Evolutionary conservation across 2,113 vertebrate species (phyloP), one percentile per base, ranked within the genome.

Genomic region (Cyanistes caeruleus): DNA sequence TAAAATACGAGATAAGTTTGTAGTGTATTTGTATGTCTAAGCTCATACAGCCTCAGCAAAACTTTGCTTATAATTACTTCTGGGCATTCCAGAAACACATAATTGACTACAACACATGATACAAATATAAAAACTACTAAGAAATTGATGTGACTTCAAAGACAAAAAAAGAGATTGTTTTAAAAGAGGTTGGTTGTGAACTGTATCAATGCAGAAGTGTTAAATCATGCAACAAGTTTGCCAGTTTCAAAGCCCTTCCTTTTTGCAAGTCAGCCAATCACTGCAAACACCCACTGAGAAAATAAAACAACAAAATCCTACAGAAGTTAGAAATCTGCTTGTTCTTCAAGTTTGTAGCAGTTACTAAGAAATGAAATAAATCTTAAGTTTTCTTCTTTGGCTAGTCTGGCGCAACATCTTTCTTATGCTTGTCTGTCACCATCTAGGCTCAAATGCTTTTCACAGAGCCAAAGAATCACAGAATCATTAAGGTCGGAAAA

Each of bases 151-250:
- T 31, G 74, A 89, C 88, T 83, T 78, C 52, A 63, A 89, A 87
- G 35, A 64, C 28, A 53, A 76, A 79, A 83, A 41, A 81, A 78
- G 89, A 87, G 15, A 37, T 16, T 37, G 25, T 65, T 91, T 97
- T 74, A 74, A 80, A 96, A 85, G 63, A 84, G 21, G 18, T 46
- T 89, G 49, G 20, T 90, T 95, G 76, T 67, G 46, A 95, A 84
- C 33, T 87, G 33, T 82, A 58, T 89, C 63, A 75, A 31, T 73
- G 74, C 27, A 95, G 58, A 95, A 95, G 51, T 74, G 96, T 90
- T 94, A 95, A 95, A 94, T 70, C 58, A 84, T 51, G 55, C 81
- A 94, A 60, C 39, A 86, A 80, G 80, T 53, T 27, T 88, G 90
- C 75, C 91, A 92, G 52, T 76, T 95, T 78, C 46, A 64, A 83